Percentiles rank a stretch among this genome's conserved stretches.
These are phyloP conservation scores for Dipodomys spectabilis DNA, from an alignment of 2,113 vertebrate genomes.

Conservation along the genomic window DNA sequence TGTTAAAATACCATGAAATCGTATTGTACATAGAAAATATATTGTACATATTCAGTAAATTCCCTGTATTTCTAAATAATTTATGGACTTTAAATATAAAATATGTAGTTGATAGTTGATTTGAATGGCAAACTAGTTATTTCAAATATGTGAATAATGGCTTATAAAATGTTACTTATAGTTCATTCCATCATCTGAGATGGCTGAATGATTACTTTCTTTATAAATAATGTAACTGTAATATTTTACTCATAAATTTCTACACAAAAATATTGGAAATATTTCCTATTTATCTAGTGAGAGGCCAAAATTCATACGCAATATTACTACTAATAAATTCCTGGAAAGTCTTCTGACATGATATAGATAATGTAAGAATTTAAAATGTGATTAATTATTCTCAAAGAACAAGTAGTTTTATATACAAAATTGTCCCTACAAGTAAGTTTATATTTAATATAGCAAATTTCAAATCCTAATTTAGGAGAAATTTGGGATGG, in stretches of 20 bases:
- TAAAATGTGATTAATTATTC: conserved; percentile 1
- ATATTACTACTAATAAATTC: background rate
- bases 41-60: background rate
- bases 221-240: conserved; percentile 53
- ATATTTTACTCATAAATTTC: conserved; percentile 48
- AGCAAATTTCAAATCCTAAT: background rate
- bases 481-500: background rate
- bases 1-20: background rate
- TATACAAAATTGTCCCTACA: background rate
- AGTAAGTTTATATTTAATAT: conserved; percentile 10
- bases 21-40: background rate
- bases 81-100: background rate
- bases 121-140: conserved; percentile 26
- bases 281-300: conserved; percentile 43
- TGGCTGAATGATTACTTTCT: background rate
- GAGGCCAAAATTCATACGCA: background rate
- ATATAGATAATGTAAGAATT: background rate
- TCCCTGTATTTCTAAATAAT: background rate
- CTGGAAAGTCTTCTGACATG: background rate
- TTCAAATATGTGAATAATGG: conserved; percentile 29
- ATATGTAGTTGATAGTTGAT: background rate
- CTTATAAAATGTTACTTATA: background rate
- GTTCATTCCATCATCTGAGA: background rate
- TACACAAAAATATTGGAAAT: conserved; percentile 5
- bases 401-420: background rate